These are phyloP conservation scores for Andrena dorsata DNA, from an alignment of 2,888 invertebrate species.

Conservation along the genomic window DNA sequence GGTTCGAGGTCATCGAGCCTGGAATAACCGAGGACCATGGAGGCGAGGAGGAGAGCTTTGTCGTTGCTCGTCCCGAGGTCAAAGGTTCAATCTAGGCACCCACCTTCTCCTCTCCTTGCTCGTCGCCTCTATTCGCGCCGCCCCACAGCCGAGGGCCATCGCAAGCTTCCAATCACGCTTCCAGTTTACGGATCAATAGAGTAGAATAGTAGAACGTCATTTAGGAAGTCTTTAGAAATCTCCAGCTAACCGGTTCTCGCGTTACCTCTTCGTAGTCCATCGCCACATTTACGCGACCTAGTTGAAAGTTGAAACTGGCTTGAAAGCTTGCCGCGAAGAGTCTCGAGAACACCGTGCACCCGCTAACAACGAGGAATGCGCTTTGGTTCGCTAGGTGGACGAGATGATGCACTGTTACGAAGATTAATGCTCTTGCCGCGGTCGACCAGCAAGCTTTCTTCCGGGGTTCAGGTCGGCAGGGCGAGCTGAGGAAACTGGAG, in stretches of 20 bases:
- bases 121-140: conserved; percentile 14
- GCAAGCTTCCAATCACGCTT: neutral
- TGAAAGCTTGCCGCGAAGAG: neutral
- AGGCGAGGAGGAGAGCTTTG: conserved; percentile 63
- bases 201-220: neutral
- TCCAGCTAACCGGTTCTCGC: too few relatives aligned
- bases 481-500: conserved; percentile 47
- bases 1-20: conserved; percentile 66
- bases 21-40: conserved; percentile 46
- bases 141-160: neutral
- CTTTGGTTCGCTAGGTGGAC: conserved; percentile 52
- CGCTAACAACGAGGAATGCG: conserved; percentile 74
- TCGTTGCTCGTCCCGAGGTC: conserved; percentile 74
- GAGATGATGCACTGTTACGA: conserved; percentile 69
- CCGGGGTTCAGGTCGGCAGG: conserved; percentile 11
- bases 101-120: conserved; percentile 13
- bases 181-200: neutral
- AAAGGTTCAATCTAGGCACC: conserved; percentile 67
- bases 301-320: too few relatives aligned
- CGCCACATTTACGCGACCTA: too few relatives aligned
- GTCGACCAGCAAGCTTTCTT: conserved; percentile 58
- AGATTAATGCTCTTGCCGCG: conserved; percentile 71
- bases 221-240: too few relatives aligned
- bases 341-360: neutral
- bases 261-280: too few relatives aligned